A percentile compares a stretch with the other conserved stretches of the same genome.
Conservation (phyloP, 2,888 invertebrate genomes). For the Dasysyrphus tricinctus region DNA sequence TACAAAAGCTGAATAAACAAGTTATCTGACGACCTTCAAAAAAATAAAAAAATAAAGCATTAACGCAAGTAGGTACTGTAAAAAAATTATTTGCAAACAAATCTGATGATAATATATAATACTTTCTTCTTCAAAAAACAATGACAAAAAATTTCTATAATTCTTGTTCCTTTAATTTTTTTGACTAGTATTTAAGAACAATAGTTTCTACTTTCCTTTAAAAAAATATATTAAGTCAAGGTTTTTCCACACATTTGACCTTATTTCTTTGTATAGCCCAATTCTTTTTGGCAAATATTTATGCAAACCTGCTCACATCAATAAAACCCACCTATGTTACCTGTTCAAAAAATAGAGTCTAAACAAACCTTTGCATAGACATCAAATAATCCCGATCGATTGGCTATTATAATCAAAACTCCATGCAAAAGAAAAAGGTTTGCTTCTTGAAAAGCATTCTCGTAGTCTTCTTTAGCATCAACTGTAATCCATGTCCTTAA, state of each 20-base stretch:
- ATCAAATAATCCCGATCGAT: constrained; percentile 23
- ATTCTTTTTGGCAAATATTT: neutral
- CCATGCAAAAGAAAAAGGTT: constrained; percentile 8
- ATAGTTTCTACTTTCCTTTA: too few species aligned
- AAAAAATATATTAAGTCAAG: neutral
- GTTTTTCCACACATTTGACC: neutral
- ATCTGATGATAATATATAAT: too few species aligned
- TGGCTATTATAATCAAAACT: constrained; percentile 16
- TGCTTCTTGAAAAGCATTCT: constrained; percentile 31
- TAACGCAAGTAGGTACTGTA: too few species aligned
- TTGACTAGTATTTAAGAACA: too few species aligned
- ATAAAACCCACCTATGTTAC: neutral
- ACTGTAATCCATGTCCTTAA: constrained; percentile 35
- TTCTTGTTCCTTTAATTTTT: too few species aligned
- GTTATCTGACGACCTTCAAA: too few species aligned
- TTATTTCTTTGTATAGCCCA: neutral
- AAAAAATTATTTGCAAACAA: too few species aligned
- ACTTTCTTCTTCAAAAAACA: too few species aligned
- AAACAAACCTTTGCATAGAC: neutral
- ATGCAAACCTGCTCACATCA: neutral
- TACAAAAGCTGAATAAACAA: too few species aligned
- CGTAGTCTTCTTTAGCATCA: constrained; percentile 14
- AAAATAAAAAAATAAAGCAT: too few species aligned
- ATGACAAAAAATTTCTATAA: too few species aligned
- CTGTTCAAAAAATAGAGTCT: neutral